phyloP scores from a whole-genome alignment of 1,140 invertebrate species.

The Battus philenor region DNA sequence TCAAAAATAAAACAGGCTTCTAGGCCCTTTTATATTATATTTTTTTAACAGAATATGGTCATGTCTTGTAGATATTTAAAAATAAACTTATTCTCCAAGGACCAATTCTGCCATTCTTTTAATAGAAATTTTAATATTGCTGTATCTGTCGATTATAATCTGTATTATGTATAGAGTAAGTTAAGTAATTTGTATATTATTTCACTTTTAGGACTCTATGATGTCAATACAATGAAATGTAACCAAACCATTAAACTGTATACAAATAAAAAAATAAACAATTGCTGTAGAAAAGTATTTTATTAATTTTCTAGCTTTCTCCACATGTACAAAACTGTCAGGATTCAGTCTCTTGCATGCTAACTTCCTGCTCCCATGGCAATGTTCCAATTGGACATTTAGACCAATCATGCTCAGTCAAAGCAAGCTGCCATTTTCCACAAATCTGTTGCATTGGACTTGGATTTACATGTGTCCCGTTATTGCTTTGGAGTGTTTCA shows the following conservation, averaged over 20 bases:
- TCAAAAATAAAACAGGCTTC: too few species aligned
- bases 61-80: constrained; percentile 14
- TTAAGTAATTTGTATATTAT: constrained; percentile 63
- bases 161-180: constrained; percentile 53
- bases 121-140: constrained; percentile 5
- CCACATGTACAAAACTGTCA: not conserved
- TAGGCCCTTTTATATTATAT: too few species aligned
- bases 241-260: constrained; percentile 73
- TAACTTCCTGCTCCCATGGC: constrained; percentile 34
- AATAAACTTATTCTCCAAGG: constrained; percentile 13
- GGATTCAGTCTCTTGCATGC: constrained; percentile 11
- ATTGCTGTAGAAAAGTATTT: constrained; percentile 52
- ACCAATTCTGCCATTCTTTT: constrained; percentile 14
- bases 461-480: too few species aligned
- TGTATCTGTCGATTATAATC: constrained; percentile 12
- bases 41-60: not conserved
- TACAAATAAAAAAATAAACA: constrained; percentile 69
- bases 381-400: constrained; percentile 46
- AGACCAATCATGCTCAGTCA: constrained; percentile 34
- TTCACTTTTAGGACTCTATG: constrained; percentile 64
- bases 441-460: constrained; percentile 7
- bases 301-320: constrained; percentile 8
- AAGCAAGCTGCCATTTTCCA: constrained; percentile 47
- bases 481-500: too few species aligned
- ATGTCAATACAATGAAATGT: constrained; percentile 70